These are phyloP conservation scores for Lophius piscatorius DNA, from an alignment of 2,113 vertebrate genomes.

Conservation along the genomic window DNA sequence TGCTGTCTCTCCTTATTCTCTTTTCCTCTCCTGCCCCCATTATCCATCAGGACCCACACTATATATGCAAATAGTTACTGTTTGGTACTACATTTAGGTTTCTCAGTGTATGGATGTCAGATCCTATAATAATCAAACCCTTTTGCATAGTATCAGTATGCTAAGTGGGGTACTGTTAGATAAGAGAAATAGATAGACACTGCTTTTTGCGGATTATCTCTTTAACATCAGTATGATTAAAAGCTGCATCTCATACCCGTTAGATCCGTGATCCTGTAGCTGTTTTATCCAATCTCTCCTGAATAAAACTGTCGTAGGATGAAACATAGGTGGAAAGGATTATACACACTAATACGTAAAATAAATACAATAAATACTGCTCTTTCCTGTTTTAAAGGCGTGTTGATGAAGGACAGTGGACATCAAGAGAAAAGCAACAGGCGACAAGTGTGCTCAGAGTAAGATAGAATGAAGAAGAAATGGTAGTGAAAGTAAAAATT, in stretches of 20 bases:
- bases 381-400: conserved; percentile 12
- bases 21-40: conserved; percentile 15
- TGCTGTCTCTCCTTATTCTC: neutral
- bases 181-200: conserved; percentile 44
- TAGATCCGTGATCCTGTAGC: conserved; percentile 48
- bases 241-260: conserved; percentile 53
- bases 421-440: neutral
- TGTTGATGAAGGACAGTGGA: neutral
- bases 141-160: conserved; percentile 44
- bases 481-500: neutral
- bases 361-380: conserved; percentile 22
- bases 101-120: conserved; percentile 42
- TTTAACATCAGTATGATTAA: conserved; percentile 70
- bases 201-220: conserved; percentile 65
- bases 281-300: conserved; percentile 53
- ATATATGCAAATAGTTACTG: conserved; percentile 49
- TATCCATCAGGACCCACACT: conserved; percentile 27
- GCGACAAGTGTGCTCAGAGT: neutral
- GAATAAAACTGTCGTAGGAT: conserved; percentile 47
- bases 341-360: conserved; percentile 15
- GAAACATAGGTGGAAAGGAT: conserved; percentile 49
- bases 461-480: neutral
- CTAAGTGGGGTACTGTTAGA: conserved; percentile 52
- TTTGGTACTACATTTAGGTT: conserved; percentile 44
- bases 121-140: conserved; percentile 64